phyloP scores from a whole-genome alignment of 2,797 vertebrate species.

The Ammospiza maritima region DNA sequence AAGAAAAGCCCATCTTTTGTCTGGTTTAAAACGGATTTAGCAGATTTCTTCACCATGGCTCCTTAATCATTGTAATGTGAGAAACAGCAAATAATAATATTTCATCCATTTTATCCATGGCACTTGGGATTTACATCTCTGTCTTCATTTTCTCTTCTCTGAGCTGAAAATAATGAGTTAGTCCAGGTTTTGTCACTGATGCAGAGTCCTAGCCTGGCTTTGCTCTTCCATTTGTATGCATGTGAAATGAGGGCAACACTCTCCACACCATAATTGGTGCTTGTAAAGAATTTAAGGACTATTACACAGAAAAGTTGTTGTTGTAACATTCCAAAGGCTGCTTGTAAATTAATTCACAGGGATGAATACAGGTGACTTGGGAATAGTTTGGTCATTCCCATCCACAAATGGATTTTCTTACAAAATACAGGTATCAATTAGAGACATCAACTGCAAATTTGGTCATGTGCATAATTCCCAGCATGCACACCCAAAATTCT shows the following conservation, averaged over 20 bases:
- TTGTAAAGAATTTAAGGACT: neutral
- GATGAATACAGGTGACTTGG: neutral
- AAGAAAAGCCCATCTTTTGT: neutral
- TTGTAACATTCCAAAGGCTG: neutral
- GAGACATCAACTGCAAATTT: neutral
- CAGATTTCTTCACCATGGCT: neutral
- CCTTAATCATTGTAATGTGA: neutral
- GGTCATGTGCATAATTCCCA: neutral
- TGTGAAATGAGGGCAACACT: neutral
- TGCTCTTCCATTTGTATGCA: neutral
- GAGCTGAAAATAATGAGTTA: neutral
- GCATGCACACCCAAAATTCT: neutral
- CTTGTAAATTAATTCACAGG: neutral
- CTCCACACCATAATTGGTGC: neutral
- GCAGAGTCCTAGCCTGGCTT: neutral
- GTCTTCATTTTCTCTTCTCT: neutral
- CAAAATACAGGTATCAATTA: neutral
- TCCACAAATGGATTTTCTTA: neutral
- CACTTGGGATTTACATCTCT: neutral
- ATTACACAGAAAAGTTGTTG: neutral
- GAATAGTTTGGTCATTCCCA: neutral
- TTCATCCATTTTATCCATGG: neutral
- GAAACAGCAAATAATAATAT: neutral
- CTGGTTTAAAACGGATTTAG: neutral
- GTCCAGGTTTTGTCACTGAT: neutral